phyloP scores from a whole-genome alignment of 2,113 vertebrate genomes.

The Microcebus jonahi region DNA sequence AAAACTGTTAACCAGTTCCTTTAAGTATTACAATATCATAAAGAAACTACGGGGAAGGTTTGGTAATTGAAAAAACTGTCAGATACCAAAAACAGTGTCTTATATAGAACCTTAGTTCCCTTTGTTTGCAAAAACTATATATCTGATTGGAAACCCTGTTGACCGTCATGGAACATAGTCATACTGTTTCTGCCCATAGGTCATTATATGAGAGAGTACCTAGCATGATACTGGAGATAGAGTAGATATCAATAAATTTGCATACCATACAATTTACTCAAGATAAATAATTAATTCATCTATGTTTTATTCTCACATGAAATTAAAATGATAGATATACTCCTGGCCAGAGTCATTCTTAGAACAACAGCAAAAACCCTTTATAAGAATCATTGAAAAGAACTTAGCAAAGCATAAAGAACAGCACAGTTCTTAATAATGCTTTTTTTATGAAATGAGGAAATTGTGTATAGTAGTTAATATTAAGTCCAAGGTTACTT shows the following conservation, averaged over 20 bases:
- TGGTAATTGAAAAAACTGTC: not conserved
- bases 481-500: conserved; percentile 13
- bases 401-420: conserved; percentile 13
- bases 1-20: not conserved
- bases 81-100: not conserved
- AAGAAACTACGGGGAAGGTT: not conserved
- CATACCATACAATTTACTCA: not conserved
- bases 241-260: not conserved
- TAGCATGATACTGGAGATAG: not conserved
- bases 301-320: not conserved
- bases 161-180: not conserved
- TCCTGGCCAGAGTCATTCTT: not conserved
- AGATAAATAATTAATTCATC: not conserved
- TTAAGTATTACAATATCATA: conserved; percentile 7
- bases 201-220: not conserved
- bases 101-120: not conserved
- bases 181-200: not conserved
- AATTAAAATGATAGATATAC: not conserved
- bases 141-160: not conserved
- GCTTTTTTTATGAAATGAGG: not conserved
- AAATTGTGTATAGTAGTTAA: not conserved
- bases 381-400: not conserved
- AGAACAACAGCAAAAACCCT: not conserved
- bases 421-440: not conserved
- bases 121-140: not conserved